Evolutionary conservation across 2,797 vertebrate genomes (phyloP).

Genomic region (Poeciliopsis gracilis): DNA sequence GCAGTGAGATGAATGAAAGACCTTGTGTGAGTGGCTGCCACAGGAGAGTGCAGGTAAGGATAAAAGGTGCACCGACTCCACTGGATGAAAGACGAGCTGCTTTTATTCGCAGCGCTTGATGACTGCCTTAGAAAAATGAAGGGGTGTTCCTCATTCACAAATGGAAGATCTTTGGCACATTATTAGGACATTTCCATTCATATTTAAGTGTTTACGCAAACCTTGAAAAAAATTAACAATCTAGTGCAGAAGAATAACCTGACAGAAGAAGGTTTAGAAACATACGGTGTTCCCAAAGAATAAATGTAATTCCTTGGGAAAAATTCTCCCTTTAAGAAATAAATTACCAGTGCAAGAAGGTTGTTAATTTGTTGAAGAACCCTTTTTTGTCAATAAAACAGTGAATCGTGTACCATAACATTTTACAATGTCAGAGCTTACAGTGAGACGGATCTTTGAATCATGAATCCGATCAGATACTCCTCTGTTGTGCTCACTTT

Average conservation of each 20-base stretch:
- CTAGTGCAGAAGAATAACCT: not conserved
- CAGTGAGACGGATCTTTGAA: not conserved
- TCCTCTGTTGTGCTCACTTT: not conserved
- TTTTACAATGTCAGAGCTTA: not conserved
- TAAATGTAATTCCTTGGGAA: not conserved
- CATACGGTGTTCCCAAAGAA: too few relatives aligned
- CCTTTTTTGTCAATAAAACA: not conserved
- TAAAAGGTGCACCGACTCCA: conserved; percentile 24
- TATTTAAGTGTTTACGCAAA: not conserved
- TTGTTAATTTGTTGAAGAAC: not conserved
- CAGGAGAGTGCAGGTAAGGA: conserved; percentile 63
- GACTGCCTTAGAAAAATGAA: not conserved
- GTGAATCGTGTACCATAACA: not conserved
- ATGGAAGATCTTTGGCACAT: not conserved
- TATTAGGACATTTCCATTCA: not conserved
- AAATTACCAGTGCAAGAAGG: not conserved
- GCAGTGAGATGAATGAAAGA: conserved; percentile 77
- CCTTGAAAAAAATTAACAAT: not conserved
- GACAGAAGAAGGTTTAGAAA: not conserved
- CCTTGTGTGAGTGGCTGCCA: conserved; percentile 55
- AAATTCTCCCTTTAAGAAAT: not conserved
- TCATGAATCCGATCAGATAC: not conserved
- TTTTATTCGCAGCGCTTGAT: conserved; percentile 2
- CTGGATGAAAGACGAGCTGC: conserved; percentile 17
- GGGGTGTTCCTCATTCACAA: not conserved